A percentile compares a stretch with the other conserved stretches of the same genome.
These are phyloP conservation scores for Rhyzopertha dominica DNA, from an alignment of 1,140 invertebrate species.

Conservation along the genomic window DNA sequence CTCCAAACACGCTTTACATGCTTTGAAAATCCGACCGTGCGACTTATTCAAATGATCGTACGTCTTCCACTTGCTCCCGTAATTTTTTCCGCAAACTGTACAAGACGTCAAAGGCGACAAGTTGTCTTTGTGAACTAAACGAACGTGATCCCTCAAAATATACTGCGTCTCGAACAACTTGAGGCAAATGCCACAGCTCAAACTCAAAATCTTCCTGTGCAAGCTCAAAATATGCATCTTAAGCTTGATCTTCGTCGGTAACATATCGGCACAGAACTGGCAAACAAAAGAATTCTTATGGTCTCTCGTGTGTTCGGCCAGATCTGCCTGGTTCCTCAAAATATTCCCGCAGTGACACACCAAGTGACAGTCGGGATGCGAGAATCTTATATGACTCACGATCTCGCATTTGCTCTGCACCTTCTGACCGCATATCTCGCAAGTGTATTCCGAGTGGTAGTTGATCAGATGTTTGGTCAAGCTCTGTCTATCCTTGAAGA, in stretches of 20 bases:
- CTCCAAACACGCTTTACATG: slow-evolving; percentile 56
- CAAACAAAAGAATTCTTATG: slow-evolving; percentile 54
- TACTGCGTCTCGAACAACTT: slow-evolving; percentile 54
- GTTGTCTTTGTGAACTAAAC: slow-evolving; percentile 49
- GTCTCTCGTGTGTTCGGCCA: slow-evolving; percentile 51
- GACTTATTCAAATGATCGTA: slow-evolving; percentile 59
- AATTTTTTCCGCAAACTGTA: slow-evolving; percentile 57
- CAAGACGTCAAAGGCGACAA: slow-evolving; percentile 53
- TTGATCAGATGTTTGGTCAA: slow-evolving; percentile 53
- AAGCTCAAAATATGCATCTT: slow-evolving; percentile 57
- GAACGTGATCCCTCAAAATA: slow-evolving; percentile 54
- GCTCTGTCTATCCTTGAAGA: slow-evolving; percentile 54
- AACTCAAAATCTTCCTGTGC: slow-evolving; percentile 53
- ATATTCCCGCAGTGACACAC: slow-evolving; percentile 53
- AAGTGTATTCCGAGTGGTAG: slow-evolving; percentile 52
- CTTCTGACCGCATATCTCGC: slow-evolving; percentile 53
- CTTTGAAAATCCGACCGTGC: slow-evolving; percentile 55
- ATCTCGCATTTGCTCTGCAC: slow-evolving; percentile 53
- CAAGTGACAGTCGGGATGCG: slow-evolving; percentile 54
- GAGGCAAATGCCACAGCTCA: slow-evolving; percentile 56
- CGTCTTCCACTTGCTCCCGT: slow-evolving; percentile 57
- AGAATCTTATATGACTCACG: slow-evolving; percentile 55
- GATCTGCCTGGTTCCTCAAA: slow-evolving; percentile 52
- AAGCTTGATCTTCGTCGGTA: slow-evolving; percentile 55
- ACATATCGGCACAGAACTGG: slow-evolving; percentile 57